These are phyloP conservation scores for Crioceris asparagi DNA, from an alignment of 2,888 invertebrate genomes.

Conservation along the genomic window DNA sequence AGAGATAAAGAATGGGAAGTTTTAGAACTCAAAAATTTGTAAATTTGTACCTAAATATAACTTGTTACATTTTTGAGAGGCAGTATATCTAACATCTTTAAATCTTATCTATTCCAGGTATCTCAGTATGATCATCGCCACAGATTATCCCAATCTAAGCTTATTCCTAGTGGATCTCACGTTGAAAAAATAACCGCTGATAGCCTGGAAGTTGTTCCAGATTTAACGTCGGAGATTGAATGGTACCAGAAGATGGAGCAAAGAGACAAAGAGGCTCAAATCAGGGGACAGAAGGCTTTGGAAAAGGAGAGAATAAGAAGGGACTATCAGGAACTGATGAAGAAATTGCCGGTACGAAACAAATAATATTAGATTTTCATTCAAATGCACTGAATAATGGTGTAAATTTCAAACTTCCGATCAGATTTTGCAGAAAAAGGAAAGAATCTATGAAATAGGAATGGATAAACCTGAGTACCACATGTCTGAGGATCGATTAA, in stretches of 20 bases:
- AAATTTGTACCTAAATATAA: too few species aligned
- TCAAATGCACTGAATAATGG: too few species aligned
- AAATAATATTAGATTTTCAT: too few species aligned
- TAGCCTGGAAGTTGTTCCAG: constrained; percentile 26
- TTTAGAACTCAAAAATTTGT: too few species aligned
- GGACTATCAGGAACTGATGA: constrained; percentile 42
- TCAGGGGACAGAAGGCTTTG: constrained; percentile 40
- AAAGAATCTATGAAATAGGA: constrained; percentile 30
- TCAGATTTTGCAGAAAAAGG: constrained; percentile 36
- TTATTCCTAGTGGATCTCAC: constrained; percentile 26
- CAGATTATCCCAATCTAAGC: constrained; percentile 30
- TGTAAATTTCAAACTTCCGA: too few species aligned
- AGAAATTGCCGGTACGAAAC: constrained; percentile 36
- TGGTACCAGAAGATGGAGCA: constrained; percentile 25
- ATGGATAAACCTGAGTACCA: constrained; percentile 34
- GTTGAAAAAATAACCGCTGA: constrained; percentile 32
- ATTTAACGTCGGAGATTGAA: constrained; percentile 25
- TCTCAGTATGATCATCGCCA: constrained; percentile 42
- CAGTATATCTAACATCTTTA: too few species aligned
- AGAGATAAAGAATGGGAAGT: too few species aligned
- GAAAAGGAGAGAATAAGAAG: constrained; percentile 41
- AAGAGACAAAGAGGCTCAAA: constrained; percentile 29
- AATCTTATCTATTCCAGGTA: too few species aligned
- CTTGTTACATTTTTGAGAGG: too few species aligned
- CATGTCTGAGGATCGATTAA: constrained; percentile 37